A percentile compares a stretch with the other conserved stretches of the same genome.
phyloP scores from a whole-genome alignment of 2,113 vertebrate species.

The Amblyopsis rosae region DNA sequence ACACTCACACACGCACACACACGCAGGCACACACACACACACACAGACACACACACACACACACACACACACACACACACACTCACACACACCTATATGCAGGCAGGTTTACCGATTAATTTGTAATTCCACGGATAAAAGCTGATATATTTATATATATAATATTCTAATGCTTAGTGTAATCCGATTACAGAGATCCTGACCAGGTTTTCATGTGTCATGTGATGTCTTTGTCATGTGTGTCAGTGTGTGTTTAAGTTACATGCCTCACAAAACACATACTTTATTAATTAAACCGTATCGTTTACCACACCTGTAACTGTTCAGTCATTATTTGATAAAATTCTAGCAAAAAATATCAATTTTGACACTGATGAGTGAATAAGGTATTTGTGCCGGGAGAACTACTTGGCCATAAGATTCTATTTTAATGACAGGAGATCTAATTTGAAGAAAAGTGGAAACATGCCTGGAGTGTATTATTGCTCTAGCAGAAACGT shows the following conservation, averaged over 20 bases:
- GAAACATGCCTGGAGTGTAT: neutral
- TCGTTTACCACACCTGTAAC: too few relatives aligned
- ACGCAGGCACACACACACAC: neutral
- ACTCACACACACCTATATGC: constrained; percentile 3
- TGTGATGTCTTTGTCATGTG: constrained; percentile 6
- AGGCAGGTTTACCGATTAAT: constrained; percentile 22
- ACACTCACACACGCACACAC: constrained; percentile 5
- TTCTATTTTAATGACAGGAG: too few relatives aligned
- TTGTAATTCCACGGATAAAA: constrained; percentile 57
- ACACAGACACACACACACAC: constrained; percentile 5
- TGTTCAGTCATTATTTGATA: too few relatives aligned
- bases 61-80: constrained; percentile 1
- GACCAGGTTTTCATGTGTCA: constrained; percentile 29
- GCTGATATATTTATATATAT: constrained; percentile 39
- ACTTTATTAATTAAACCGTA: too few relatives aligned
- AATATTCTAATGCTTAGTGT: constrained; percentile 34
- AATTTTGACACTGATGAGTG: too few relatives aligned
- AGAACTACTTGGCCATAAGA: too few relatives aligned
- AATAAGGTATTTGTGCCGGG: too few relatives aligned
- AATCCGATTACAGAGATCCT: constrained; percentile 52
- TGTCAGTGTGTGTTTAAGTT: neutral
- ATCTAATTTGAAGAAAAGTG: too few relatives aligned
- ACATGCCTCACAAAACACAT: too few relatives aligned
- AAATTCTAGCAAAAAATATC: too few relatives aligned
- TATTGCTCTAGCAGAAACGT: neutral